These are phyloP conservation scores for Buphagus erythrorhynchus DNA, from an alignment of 2,797 vertebrate species.

Conservation along the genomic window DNA sequence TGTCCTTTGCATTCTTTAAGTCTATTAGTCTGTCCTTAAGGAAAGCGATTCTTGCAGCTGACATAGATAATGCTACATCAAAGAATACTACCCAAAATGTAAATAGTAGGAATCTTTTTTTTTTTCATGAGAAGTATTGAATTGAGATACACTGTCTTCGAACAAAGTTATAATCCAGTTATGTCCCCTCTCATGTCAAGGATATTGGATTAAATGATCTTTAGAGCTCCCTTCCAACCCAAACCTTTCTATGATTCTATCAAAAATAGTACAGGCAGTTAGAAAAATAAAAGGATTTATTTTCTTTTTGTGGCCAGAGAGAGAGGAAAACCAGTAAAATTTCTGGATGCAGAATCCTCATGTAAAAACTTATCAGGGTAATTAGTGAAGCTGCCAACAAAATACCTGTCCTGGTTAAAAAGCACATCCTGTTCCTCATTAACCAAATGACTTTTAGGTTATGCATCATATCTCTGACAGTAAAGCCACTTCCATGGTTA, in stretches of 20 bases:
- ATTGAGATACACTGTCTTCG: background rate
- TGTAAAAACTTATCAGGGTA: slow-evolving; percentile 20
- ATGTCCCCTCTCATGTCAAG: accelerated
- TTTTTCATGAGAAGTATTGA: background rate
- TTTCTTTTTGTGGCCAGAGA: background rate
- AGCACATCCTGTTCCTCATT: slow-evolving; percentile 66
- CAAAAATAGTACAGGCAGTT: background rate
- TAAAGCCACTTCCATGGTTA: slow-evolving; percentile 66
- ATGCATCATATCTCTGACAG: slow-evolving; percentile 59
- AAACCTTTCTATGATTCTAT: background rate
- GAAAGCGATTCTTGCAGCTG: background rate
- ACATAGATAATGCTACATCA: background rate
- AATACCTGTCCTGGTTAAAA: slow-evolving; percentile 57
- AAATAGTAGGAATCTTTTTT: background rate
- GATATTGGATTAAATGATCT: background rate
- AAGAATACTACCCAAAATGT: background rate
- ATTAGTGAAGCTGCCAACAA: slow-evolving; percentile 42
- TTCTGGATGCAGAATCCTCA: background rate
- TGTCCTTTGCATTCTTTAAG: background rate
- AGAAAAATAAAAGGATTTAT: background rate
- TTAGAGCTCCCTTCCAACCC: background rate
- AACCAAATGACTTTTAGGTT: slow-evolving; percentile 67
- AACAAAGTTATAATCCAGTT: background rate
- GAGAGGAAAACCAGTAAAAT: background rate
- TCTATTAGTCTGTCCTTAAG: background rate